Evolutionary conservation across 2,797 vertebrate genomes (phyloP).

Genomic region (Euthynnus affinis): DNA sequence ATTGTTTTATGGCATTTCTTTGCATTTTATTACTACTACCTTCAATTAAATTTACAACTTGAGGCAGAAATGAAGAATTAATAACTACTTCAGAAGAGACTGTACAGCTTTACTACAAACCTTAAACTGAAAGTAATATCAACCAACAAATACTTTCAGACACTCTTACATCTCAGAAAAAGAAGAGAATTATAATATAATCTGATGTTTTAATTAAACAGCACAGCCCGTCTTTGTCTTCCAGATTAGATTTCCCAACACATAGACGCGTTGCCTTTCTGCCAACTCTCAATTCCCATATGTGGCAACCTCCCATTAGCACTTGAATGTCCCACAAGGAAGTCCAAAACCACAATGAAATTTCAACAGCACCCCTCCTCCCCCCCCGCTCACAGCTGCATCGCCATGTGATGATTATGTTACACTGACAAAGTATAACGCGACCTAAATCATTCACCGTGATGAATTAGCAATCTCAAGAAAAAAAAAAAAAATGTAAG

Average conservation of each 20-base stretch:
- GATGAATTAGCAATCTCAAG: background rate
- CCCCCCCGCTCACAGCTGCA: background rate
- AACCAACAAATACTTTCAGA: background rate
- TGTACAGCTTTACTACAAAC: too few species aligned
- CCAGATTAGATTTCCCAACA: background rate
- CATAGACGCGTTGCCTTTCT: constrained; percentile 17
- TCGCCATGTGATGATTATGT: background rate
- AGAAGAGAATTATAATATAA: background rate
- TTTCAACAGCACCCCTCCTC: constrained; percentile 13
- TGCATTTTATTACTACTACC: too few species aligned
- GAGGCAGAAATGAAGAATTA: too few species aligned
- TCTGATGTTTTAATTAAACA: background rate
- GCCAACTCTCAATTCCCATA: constrained; percentile 45
- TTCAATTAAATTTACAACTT: too few species aligned
- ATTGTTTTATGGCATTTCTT: too few species aligned
- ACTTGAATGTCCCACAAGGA: constrained; percentile 30
- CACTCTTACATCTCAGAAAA: background rate
- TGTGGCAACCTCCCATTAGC: constrained; percentile 34
- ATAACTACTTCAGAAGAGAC: too few species aligned
- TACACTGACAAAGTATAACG: background rate
- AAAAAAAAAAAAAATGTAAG: background rate
- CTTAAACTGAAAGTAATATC: too few species aligned
- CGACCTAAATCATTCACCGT: background rate
- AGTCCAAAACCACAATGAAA: constrained; percentile 48
- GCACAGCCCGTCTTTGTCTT: background rate